Evolutionary conservation across 2,113 vertebrate genomes (phyloP).

Genomic region (Hyla sarda): DNA sequence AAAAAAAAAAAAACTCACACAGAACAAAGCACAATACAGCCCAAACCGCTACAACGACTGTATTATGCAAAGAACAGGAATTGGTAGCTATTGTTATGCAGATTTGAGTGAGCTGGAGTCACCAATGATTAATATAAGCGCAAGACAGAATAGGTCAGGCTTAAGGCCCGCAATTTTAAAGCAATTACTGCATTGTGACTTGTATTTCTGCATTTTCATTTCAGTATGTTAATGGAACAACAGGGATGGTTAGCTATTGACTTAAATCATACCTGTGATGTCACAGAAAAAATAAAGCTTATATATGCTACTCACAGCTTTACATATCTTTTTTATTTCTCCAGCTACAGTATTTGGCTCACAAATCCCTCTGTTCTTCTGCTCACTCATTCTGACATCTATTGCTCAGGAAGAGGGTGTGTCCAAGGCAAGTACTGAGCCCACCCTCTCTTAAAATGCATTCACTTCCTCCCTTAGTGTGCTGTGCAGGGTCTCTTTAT

Average conservation of each 20-base stretch:
- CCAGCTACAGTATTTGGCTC: no score
- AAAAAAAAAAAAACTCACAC: background rate
- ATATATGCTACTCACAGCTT: no score
- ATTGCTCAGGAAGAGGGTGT: no score
- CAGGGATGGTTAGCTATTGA: conserved; percentile 17
- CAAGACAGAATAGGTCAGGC: conserved; percentile 33
- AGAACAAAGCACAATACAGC: background rate
- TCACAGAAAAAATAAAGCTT: background rate
- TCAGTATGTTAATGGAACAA: conserved; percentile 22
- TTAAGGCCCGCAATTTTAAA: conserved; percentile 37
- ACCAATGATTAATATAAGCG: conserved; percentile 51
- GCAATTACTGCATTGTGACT: conserved; percentile 39
- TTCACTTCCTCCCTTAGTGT: no score
- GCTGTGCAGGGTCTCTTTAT: no score
- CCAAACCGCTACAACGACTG: background rate
- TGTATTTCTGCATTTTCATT: conserved; percentile 19
- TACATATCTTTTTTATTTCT: no score
- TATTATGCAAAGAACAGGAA: conserved; percentile 11
- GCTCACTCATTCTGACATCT: no score
- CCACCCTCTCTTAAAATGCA: no score
- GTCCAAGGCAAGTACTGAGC: no score
- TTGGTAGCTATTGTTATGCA: conserved; percentile 48
- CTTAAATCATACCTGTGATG: background rate
- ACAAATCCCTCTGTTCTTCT: no score
- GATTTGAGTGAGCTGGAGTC: conserved; percentile 41